Evolutionary conservation across 2,797 vertebrate genomes (phyloP), one percentile per base, ranked within the genome.

Genomic region (Coregonus ussuriensis): DNA sequence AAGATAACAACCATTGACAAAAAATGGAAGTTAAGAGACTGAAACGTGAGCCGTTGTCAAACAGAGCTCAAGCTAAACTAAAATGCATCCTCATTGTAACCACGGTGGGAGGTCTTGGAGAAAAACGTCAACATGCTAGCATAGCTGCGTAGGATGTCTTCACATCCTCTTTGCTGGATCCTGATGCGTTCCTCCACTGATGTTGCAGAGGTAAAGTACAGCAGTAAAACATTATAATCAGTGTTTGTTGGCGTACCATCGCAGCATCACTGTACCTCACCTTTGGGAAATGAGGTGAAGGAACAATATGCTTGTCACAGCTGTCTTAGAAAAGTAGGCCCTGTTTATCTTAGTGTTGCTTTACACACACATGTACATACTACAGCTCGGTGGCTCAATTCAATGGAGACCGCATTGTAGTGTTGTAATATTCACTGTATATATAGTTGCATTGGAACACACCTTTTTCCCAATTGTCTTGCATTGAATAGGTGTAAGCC

Each of bases 261-360:
- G 41, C 67, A 69, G 33, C 56, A 56, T 31, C 21, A 25, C 21
- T 2, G 62, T 68, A 69, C 6, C 33, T 18, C 33, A 41, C 35
- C 67, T n/a, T 15, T 69, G 35, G 67, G 18, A 37, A 69, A 37
- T 7, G 6, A 69, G 62, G 4, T 18, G 31, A 74, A 73, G 59
- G 31, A 67, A 71, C 9, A 54, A 77, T 53, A 71, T 41, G 53
- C 54, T 73, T 76, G 75, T 73, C 78, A 74, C 71, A 4, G 65
- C n/a, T 62, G 56, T 62, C n/a, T 54, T 21, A 21, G 56, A 62
- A 67, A 67, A 31, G 29, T 5, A 16, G 25, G 65, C 33, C 13
- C 15, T 67, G 18, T 65, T 65, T 65, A 21, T 33, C 29, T 31
- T 67, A 31, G 4, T 65, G 25, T 15, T 33, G 65, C 13, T 47